A percentile compares a stretch with the other conserved stretches of the same genome.
phyloP scores from a whole-genome alignment of 2,113 vertebrate species.

The Chamaea fasciata region DNA sequence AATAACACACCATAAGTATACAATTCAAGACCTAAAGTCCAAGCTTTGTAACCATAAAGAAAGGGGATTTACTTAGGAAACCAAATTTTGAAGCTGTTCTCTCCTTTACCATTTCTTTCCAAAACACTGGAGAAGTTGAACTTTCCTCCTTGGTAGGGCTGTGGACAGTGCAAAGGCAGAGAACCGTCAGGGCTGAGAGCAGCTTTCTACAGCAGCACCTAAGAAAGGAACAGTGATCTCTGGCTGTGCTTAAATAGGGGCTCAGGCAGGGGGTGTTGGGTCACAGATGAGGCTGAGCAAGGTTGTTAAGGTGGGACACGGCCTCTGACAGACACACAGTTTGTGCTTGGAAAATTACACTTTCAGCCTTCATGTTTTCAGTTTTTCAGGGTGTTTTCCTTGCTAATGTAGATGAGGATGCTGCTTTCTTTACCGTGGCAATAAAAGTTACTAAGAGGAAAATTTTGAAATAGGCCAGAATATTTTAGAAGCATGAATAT shows the following conservation, averaged over 20 bases:
- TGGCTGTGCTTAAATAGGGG: background rate
- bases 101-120: background rate
- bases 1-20: background rate
- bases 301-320: background rate
- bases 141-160: background rate
- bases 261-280: rapidly evolving
- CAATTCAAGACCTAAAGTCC: background rate
- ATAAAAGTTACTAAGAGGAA: background rate
- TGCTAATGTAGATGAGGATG: background rate
- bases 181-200: rapidly evolving
- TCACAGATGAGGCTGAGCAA: background rate
- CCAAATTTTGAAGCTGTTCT: background rate
- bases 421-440: background rate
- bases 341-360: background rate
- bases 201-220: background rate
- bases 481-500: background rate
- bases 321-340: background rate
- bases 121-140: background rate
- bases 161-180: background rate
- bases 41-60: background rate
- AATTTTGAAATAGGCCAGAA: background rate
- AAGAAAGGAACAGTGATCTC: rapidly evolving
- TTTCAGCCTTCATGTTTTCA: background rate
- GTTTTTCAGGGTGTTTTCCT: background rate
- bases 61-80: background rate